Evolutionary conservation across 2,888 invertebrate species (phyloP).

Genomic region (Choristoneura rosaceana): DNA sequence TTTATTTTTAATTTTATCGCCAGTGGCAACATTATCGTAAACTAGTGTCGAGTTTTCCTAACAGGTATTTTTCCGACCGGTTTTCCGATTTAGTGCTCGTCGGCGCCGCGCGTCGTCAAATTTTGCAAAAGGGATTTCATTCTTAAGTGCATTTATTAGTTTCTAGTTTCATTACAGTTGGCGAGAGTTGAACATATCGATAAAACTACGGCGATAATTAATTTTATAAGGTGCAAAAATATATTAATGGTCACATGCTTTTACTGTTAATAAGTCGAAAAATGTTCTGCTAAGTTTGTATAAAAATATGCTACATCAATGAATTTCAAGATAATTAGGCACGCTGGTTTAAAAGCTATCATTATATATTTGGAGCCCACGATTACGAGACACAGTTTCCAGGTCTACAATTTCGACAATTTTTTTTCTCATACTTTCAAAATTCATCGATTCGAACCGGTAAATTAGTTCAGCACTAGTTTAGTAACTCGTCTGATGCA

Average conservation of each 20-base stretch:
- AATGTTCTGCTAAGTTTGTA: too few relatives aligned
- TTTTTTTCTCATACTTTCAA: background rate
- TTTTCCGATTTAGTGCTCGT: conserved; percentile 45
- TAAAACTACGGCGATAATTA: conserved; percentile 21
- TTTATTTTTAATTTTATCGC: conserved; percentile 36
- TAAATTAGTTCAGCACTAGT: conserved; percentile 45
- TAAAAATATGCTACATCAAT: background rate
- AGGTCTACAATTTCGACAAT: background rate
- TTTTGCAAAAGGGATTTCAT: conserved; percentile 57
- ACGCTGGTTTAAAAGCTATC: background rate
- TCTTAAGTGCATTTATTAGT: conserved; percentile 55
- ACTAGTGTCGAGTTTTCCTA: conserved; percentile 50
- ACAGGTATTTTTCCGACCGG: conserved; percentile 56
- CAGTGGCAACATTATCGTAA: conserved; percentile 35
- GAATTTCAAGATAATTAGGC: background rate
- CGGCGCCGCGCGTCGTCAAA: conserved; percentile 49
- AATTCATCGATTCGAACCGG: conserved; percentile 21
- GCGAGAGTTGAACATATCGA: conserved; percentile 38
- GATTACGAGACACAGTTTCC: background rate
- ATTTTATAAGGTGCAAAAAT: conserved; percentile 5
- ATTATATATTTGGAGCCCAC: background rate
- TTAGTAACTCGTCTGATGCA: conserved; percentile 53
- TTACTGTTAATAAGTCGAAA: background rate
- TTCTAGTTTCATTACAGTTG: conserved; percentile 41
- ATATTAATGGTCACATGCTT: background rate